phyloP scores from a whole-genome alignment of 2,888 invertebrate genomes.

The Ophion ellenae region DNA sequence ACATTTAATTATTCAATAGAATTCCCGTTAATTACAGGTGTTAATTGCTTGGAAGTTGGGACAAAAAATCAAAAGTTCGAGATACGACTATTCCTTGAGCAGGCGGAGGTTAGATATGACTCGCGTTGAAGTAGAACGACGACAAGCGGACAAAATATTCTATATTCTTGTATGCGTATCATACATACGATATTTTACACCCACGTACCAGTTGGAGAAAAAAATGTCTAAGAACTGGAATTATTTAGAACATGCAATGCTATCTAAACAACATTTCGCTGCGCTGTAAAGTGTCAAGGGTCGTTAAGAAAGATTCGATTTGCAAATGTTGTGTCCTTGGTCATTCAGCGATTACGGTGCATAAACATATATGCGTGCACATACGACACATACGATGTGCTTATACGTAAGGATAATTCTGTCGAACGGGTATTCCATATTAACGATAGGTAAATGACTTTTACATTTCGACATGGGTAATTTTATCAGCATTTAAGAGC shows the following conservation, averaged over 20 bases:
- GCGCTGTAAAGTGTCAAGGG: constrained; percentile 42
- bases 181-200: constrained; percentile 30
- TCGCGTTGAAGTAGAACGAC: constrained; percentile 48
- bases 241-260: constrained; percentile 57
- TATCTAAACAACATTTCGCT: constrained; percentile 62
- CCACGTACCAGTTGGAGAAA: constrained; percentile 25
- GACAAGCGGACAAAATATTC: constrained; percentile 12
- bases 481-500: neutral
- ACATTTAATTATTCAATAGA: constrained; percentile 9
- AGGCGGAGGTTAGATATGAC: constrained; percentile 30
- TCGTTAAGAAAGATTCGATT: constrained; percentile 63
- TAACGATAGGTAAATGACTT: neutral
- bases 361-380: neutral
- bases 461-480: neutral
- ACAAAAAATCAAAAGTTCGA: constrained; percentile 1
- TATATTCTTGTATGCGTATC: constrained; percentile 17
- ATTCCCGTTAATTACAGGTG: neutral
- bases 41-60: constrained; percentile 14
- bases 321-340: constrained; percentile 49
- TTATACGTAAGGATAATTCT: too few relatives aligned
- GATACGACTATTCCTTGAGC: constrained; percentile 24
- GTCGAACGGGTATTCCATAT: neutral
- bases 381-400: neutral
- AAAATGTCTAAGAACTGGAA: constrained; percentile 43
- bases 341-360: neutral